Evolutionary conservation across 2,888 invertebrate species (phyloP).

Genomic region (Dusona sp.): DNA sequence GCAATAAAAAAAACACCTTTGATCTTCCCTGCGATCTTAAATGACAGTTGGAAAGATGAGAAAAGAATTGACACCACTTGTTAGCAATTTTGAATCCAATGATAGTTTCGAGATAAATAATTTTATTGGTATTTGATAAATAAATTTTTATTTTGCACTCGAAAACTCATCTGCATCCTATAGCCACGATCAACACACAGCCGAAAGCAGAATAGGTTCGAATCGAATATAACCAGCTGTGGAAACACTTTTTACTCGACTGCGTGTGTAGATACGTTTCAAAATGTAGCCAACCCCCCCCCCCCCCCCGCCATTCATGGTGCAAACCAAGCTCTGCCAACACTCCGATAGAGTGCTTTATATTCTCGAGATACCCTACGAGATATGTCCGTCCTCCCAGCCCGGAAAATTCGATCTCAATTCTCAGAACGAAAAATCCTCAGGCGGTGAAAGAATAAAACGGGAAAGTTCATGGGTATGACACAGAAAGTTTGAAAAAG

Average conservation of each 20-base stretch:
- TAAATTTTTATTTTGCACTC: neutral
- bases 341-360: conserved; percentile 39
- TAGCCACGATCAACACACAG: neutral
- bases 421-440: conserved; percentile 15
- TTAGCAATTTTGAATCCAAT: neutral
- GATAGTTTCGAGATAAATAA: neutral
- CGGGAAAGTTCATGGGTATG: neutral
- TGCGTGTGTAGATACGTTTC: neutral
- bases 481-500: neutral
- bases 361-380: conserved; percentile 28
- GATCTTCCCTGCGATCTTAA: neutral
- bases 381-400: neutral
- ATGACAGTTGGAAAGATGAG: neutral
- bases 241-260: neutral
- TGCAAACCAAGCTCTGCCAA: conserved; percentile 14
- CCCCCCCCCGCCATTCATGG: no score
- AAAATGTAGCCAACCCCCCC: conserved; percentile 16
- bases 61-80: neutral
- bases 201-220: conserved; percentile 4
- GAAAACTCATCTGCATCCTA: neutral
- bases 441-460: neutral
- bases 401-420: conserved; percentile 32
- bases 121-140: neutral
- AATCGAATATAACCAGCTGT: conserved; percentile 21
- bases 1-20: neutral